Base-by-base conservation (phyloP, 2,113 vertebrate genomes). In the Hippolais icterina region DNA sequence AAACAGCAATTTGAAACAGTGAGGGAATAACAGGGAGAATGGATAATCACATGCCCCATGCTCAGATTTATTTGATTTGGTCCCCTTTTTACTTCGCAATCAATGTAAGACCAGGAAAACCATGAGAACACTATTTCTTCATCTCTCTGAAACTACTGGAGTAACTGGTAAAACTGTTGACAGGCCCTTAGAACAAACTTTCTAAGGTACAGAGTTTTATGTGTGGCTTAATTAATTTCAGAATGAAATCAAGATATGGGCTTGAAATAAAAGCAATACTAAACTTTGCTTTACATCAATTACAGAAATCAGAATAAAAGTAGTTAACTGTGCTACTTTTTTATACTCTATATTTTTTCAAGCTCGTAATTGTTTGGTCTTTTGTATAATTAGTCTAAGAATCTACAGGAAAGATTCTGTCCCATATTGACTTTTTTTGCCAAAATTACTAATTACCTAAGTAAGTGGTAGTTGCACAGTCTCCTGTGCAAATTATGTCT, bases 381-480 rank as follows among this genome's bases (percentile, higher is more conserved):
- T 89, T 49, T 65, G 60, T 39, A 20, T 87, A 94, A 89, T 89
- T 82, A 76, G n/a, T 61, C 46, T 89, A 64, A 72, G n/a, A 83
- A 64, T 85, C 41, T 60, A 41, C 70, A 76, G 35, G 59, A 80
- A 81, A 74, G 66, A 37, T 63, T 88, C 59, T 96, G 31, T 93
- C 50, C 8, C 15, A 18, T 24, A 27, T 44, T 8, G 25, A 61
- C 41, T 8, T 59, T 88, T 65, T 25, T 70, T 88, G 71, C 71
- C 76, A 81, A 88, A 93, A 83, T 88, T 76, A 25, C 22, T 91
- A 85, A 91, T 93, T 88, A 57, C 42, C 72, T 39, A 79, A 89
- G n/a, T 63, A 31, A 80, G 39, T 82, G 39, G 61, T 68, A 54
- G 49, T 42, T 83, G 70, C 25, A 47, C 20, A 47, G 39, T 33